Evolutionary conservation across 2,113 vertebrate species (phyloP).

Genomic region (Takifugu bimaculatus): DNA sequence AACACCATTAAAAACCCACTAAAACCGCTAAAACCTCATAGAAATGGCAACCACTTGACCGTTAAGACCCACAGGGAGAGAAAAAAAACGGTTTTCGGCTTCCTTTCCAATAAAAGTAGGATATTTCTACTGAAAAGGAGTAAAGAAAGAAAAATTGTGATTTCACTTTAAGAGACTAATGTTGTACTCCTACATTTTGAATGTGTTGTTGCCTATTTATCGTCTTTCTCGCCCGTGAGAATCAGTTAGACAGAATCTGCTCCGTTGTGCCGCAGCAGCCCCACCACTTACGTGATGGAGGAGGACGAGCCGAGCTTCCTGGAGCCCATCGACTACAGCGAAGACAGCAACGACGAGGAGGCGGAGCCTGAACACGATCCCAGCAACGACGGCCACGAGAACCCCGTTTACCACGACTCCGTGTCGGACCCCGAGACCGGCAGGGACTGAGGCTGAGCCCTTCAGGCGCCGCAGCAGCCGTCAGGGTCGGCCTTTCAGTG

Average conservation of each 20-base stretch:
- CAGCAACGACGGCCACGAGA: slow-evolving; percentile 67
- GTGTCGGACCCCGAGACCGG: slow-evolving; percentile 82
- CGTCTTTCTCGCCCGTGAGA: neutral
- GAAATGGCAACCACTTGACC: slow-evolving; percentile 69
- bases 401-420: slow-evolving; percentile 73
- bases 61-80: slow-evolving; percentile 59
- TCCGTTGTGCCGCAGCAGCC: slow-evolving; percentile 68
- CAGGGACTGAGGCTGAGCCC: slow-evolving; percentile 50
- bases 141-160: too few relatives aligned
- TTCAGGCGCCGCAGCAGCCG: neutral
- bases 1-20: slow-evolving; percentile 77
- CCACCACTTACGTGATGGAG: slow-evolving; percentile 90
- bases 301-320: slow-evolving; percentile 95
- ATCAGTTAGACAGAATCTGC: neutral
- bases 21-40: slow-evolving; percentile 75
- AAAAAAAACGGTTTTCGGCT: slow-evolving; percentile 16
- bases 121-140: too few relatives aligned
- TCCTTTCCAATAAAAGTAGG: neutral
- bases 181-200: neutral
- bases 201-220: neutral
- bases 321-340: slow-evolving; percentile 98
- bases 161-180: too few relatives aligned
- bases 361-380: slow-evolving; percentile 67
- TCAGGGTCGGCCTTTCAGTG: too few relatives aligned
- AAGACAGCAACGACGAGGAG: slow-evolving; percentile 94